phyloP scores from a whole-genome alignment of 23 tunicate species.

The Halocynthia aurantium region DNA sequence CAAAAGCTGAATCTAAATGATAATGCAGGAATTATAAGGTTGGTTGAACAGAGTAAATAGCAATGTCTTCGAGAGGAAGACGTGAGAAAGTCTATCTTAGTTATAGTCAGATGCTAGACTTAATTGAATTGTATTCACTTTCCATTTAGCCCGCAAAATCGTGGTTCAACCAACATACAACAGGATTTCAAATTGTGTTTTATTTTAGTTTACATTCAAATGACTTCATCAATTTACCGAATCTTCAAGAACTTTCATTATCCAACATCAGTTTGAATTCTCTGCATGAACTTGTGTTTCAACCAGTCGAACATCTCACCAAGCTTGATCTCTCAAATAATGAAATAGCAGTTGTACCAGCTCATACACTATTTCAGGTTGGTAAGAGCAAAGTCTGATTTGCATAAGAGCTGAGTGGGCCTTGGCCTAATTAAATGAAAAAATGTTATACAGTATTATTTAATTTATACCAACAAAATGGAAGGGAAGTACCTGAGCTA shows the following conservation, averaged over 20 bases:
- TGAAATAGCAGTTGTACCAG: conserved; percentile 31
- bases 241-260: conserved; percentile 46
- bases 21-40: conserved; percentile 15
- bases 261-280: conserved; percentile 45
- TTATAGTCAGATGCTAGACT: too few species aligned
- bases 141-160: too few species aligned
- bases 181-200: neutral
- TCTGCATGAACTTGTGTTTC: conserved; percentile 67
- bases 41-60: neutral
- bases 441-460: too few species aligned
- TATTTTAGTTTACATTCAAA: neutral
- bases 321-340: conserved; percentile 48
- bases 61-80: too few species aligned
- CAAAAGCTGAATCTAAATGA: neutral
- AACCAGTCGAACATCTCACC: conserved; percentile 20
- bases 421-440: too few species aligned
- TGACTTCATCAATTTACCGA: conserved; percentile 4
- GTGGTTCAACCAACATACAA: neutral
- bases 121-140: too few species aligned
- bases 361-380: conserved; percentile 54
- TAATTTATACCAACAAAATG: too few species aligned
- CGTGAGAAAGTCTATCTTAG: too few species aligned
- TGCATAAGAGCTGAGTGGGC: too few species aligned
- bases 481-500: too few species aligned
- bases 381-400: neutral